Conservation (phyloP, 2,888 invertebrate genomes). For the Mamestra brassicae region DNA sequence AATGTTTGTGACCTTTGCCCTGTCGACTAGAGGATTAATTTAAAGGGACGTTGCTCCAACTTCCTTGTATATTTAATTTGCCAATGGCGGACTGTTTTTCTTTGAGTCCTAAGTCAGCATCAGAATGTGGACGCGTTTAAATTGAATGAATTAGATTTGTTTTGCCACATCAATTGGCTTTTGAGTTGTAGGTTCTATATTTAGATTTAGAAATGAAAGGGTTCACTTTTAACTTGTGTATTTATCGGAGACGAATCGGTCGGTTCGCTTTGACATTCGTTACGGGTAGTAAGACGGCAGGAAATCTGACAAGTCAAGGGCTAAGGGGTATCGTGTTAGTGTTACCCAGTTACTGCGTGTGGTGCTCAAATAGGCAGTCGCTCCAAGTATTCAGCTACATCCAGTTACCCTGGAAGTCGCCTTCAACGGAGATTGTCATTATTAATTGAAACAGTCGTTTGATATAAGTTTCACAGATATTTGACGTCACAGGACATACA, state of each 20-base stretch:
- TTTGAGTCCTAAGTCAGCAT: constrained; percentile 54
- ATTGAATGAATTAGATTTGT: constrained; percentile 38
- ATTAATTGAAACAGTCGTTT: background rate
- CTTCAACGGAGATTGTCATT: too few species aligned
- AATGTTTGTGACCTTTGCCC: constrained; percentile 37
- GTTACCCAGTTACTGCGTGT: background rate
- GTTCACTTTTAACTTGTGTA: background rate
- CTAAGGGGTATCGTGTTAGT: background rate
- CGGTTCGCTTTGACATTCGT: background rate
- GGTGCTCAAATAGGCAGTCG: background rate
- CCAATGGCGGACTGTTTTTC: constrained; percentile 31
- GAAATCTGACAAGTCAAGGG: background rate
- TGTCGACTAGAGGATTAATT: constrained; percentile 25
- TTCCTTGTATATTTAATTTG: constrained; percentile 44
- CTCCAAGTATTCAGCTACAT: background rate
- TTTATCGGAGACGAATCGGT: background rate
- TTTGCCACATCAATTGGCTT: constrained; percentile 10
- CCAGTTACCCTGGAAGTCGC: too few species aligned
- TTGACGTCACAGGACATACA: background rate
- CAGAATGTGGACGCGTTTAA: constrained; percentile 14
- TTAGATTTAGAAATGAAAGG: background rate
- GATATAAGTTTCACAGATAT: background rate
- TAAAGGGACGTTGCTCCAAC: constrained; percentile 29
- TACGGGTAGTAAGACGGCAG: background rate
- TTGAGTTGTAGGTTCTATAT: background rate